These are phyloP conservation scores for Limanda limanda DNA, from an alignment of 2,113 vertebrate genomes.

Conservation along the genomic window DNA sequence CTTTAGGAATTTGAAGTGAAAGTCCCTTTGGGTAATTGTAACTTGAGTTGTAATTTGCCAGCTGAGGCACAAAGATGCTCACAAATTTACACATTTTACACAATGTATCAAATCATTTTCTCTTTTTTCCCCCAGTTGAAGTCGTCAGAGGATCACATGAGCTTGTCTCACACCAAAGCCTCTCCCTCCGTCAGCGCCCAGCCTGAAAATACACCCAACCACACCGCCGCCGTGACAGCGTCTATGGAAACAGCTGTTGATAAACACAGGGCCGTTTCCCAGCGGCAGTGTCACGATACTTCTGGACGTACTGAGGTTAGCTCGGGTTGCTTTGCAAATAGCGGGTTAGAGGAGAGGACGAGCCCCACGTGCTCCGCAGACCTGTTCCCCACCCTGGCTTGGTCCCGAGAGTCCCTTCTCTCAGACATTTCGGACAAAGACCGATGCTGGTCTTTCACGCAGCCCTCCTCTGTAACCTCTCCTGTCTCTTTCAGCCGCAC, in stretches of 20 bases:
- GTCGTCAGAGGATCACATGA: slow-evolving; percentile 38
- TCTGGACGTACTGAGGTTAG: slow-evolving; percentile 61
- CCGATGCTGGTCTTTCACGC: slow-evolving; percentile 58
- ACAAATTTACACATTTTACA: too few relatives aligned
- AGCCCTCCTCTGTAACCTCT: slow-evolving; percentile 59
- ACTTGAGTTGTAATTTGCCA: neutral
- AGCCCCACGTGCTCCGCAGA: slow-evolving; percentile 71
- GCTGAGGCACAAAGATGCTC: neutral
- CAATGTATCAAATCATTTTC: too few relatives aligned
- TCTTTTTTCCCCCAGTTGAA: slow-evolving; percentile 59
- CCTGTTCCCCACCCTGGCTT: slow-evolving; percentile 72
- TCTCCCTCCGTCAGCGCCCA: slow-evolving; percentile 29
- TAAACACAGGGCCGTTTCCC: slow-evolving; percentile 68
- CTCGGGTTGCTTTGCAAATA: slow-evolving; percentile 69
- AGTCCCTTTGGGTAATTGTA: neutral
- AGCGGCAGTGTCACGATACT: slow-evolving; percentile 43
- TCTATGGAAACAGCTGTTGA: slow-evolving; percentile 70
- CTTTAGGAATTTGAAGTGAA: too few relatives aligned
- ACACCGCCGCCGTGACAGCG: slow-evolving; percentile 21
- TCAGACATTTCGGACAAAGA: slow-evolving; percentile 74
- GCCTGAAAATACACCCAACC: slow-evolving; percentile 62
- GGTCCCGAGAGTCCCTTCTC: slow-evolving; percentile 81
- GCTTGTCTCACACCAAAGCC: slow-evolving; percentile 26
- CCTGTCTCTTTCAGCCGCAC: slow-evolving; percentile 70
- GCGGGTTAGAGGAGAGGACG: slow-evolving; percentile 55